phyloP scores from a whole-genome alignment of 1,140 invertebrate genomes.

The Monomorium pharaonis region DNA sequence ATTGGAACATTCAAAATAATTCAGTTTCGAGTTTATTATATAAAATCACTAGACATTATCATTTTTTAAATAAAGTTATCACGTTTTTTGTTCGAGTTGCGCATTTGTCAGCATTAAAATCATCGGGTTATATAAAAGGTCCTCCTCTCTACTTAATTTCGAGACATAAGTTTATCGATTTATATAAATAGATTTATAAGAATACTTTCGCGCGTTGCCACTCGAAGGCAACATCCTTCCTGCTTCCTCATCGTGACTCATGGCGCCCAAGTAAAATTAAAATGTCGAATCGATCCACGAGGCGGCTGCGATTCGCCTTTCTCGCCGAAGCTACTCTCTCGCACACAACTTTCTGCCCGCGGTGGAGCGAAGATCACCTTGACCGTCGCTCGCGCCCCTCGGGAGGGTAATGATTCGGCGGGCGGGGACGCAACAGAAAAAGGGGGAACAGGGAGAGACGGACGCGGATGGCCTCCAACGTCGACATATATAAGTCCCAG shows the following conservation, averaged over 20 bases:
- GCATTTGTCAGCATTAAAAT: background rate
- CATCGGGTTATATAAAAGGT: background rate
- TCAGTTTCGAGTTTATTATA: background rate
- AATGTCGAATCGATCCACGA: slow-evolving; percentile 21
- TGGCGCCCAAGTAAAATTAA: background rate
- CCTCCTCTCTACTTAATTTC: background rate
- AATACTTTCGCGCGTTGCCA: background rate
- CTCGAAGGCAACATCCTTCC: background rate
- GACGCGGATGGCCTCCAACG: slow-evolving; percentile 76
- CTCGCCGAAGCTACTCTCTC: slow-evolving; percentile 8
- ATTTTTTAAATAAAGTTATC: background rate
- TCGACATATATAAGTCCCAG: slow-evolving; percentile 80
- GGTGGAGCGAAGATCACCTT: slow-evolving; percentile 73
- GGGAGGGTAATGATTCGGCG: slow-evolving; percentile 53
- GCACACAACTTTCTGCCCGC: slow-evolving; percentile 2
- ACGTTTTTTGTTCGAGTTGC: background rate
- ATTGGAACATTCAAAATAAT: background rate
- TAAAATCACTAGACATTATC: background rate
- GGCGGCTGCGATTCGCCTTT: background rate
- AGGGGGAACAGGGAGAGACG: slow-evolving; percentile 38
- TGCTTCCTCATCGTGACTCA: slow-evolving; percentile 35
- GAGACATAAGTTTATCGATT: background rate
- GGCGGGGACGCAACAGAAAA: slow-evolving; percentile 19
- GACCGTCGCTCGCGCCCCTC: slow-evolving; percentile 72
- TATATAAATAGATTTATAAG: background rate